Evolutionary conservation across 2,888 invertebrate genomes (phyloP).

Genomic region (Leucophenga maculata): DNA sequence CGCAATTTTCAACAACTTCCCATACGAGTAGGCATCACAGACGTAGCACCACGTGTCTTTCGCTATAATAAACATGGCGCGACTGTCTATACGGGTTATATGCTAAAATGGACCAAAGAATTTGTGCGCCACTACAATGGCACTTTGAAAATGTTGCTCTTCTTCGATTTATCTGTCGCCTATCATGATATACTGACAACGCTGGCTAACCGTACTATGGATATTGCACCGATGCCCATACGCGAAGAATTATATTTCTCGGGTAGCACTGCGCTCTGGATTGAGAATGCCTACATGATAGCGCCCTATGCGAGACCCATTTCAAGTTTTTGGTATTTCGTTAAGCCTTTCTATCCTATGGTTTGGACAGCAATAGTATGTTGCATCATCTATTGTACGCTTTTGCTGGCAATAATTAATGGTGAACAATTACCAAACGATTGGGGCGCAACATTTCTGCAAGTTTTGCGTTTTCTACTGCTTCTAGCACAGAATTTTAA

Average conservation of each 20-base stretch:
- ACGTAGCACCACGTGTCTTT: conserved; percentile 39
- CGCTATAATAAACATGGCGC: conserved; percentile 42
- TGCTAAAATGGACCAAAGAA: conserved; percentile 37
- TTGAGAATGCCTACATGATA: conserved; percentile 30
- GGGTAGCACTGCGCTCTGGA: conserved; percentile 25
- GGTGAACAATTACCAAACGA: neutral
- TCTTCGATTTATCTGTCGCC: neutral
- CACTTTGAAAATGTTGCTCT: conserved; percentile 19
- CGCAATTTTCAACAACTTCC: conserved; percentile 33
- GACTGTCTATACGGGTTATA: conserved; percentile 43
- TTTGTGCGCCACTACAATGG: conserved; percentile 49
- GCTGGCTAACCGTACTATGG: conserved; percentile 20
- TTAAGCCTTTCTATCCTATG: conserved; percentile 39
- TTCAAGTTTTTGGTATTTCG: conserved; percentile 46
- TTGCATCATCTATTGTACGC: neutral
- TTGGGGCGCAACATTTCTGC: conserved; percentile 21
- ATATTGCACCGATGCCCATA: conserved; percentile 31
- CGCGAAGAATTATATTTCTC: conserved; percentile 26
- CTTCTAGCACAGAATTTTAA: neutral
- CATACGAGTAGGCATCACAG: conserved; percentile 21
- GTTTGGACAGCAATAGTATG: conserved; percentile 38
- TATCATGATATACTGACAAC: neutral
- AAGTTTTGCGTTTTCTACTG: conserved; percentile 32
- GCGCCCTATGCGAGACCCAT: conserved; percentile 47
- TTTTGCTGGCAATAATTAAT: conserved; percentile 23